phyloP scores from a whole-genome alignment of 2,888 invertebrate genomes.

The Ceratothoa steindachneri region DNA sequence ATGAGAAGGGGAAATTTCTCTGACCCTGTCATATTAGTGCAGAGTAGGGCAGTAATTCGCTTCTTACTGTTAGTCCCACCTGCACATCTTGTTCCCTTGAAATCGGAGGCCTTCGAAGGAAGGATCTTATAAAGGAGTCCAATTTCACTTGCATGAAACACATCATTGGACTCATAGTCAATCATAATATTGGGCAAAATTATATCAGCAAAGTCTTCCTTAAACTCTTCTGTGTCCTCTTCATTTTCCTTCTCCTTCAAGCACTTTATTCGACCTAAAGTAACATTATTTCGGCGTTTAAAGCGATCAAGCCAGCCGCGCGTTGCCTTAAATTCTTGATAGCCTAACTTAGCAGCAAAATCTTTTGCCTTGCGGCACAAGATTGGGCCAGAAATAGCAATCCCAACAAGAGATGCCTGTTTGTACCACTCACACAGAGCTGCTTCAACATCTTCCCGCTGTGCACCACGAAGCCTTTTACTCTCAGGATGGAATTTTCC shows the following conservation, averaged over 20 bases:
- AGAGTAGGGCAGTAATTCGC: slow-evolving; percentile 38
- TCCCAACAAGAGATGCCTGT: slow-evolving; percentile 29
- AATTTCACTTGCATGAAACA: slow-evolving; percentile 42
- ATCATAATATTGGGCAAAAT: slow-evolving; percentile 36
- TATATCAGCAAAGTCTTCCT: slow-evolving; percentile 32
- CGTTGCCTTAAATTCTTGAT: slow-evolving; percentile 45
- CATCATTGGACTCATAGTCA: slow-evolving; percentile 39
- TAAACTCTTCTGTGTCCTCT: slow-evolving; percentile 29
- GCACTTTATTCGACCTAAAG: slow-evolving; percentile 33
- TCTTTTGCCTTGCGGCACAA: slow-evolving; percentile 43
- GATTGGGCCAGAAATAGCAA: slow-evolving; percentile 39
- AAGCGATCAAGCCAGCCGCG: slow-evolving; percentile 46
- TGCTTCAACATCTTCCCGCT: slow-evolving; percentile 43
- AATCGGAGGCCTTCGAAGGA: slow-evolving; percentile 25
- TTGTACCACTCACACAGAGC: slow-evolving; percentile 45
- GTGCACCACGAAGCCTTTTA: slow-evolving; percentile 40
- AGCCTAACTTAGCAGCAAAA: slow-evolving; percentile 41
- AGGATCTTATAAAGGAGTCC: slow-evolving; percentile 35
- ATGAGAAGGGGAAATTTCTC: slow-evolving; percentile 44
- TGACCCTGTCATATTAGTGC: slow-evolving; percentile 42
- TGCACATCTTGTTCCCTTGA: slow-evolving; percentile 32
- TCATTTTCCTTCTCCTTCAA: slow-evolving; percentile 27
- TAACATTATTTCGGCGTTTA: slow-evolving; percentile 37
- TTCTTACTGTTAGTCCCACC: slow-evolving; percentile 37
- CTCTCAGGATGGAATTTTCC: slow-evolving; percentile 43